Conservation (phyloP, 2,113 vertebrate genomes). For the Dolichotis patagonum region DNA sequence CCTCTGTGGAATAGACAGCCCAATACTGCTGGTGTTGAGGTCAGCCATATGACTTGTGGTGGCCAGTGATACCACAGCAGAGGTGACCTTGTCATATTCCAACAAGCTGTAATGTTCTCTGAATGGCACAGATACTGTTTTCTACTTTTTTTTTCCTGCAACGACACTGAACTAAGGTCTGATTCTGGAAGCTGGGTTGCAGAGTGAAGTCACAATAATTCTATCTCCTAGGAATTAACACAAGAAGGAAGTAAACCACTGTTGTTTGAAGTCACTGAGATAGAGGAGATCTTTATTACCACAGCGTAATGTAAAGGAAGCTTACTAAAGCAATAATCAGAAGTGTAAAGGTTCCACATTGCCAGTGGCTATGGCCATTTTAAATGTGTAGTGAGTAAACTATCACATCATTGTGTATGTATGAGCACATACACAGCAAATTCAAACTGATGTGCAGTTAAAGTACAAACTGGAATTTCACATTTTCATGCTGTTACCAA, state of each 20-base stretch:
- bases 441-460: background rate
- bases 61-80: background rate
- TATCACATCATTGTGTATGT: background rate
- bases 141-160: background rate
- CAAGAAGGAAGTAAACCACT: background rate
- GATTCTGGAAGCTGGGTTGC: background rate
- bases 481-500: background rate
- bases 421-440: background rate
- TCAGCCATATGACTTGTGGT: background rate
- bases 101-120: background rate
- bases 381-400: background rate
- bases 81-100: background rate
- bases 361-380: background rate
- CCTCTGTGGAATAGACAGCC: background rate
- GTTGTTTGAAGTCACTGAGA: background rate
- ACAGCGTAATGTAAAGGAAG: background rate
- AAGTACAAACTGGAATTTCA: background rate
- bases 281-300: background rate
- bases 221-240: background rate
- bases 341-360: background rate
- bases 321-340: background rate
- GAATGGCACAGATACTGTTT: background rate
- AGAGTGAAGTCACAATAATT: background rate
- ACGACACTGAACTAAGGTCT: background rate
- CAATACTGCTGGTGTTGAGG: no score